Evolutionary conservation across 2,888 invertebrate genomes (phyloP).

Genomic region (Magallana nippona): DNA sequence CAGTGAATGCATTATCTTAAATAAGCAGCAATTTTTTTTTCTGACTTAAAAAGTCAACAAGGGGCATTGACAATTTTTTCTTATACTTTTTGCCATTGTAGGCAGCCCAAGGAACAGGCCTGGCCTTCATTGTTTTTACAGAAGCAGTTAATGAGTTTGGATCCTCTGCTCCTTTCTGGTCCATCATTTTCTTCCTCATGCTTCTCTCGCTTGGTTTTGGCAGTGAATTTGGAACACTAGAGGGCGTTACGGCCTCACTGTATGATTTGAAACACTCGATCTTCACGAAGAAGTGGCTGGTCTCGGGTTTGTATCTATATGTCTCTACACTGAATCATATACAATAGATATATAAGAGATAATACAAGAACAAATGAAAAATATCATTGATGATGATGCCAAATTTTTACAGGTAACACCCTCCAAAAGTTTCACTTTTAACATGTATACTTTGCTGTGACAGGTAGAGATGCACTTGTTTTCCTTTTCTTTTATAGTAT

Average conservation of each 20-base stretch:
- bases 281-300: constrained; percentile 85
- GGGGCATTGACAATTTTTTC: too few species aligned
- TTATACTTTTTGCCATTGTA: constrained; percentile 79
- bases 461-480: too few species aligned
- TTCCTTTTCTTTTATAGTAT: too few species aligned
- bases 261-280: constrained; percentile 96
- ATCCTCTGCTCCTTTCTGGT: constrained; percentile 96
- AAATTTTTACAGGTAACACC: too few species aligned
- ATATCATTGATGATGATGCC: too few species aligned
- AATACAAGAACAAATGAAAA: too few species aligned
- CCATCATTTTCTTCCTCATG: constrained; percentile 97
- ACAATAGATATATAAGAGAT: neutral
- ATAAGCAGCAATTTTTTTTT: too few species aligned
- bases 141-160: constrained; percentile 94
- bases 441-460: too few species aligned
- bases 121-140: constrained; percentile 98
- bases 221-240: constrained; percentile 97
- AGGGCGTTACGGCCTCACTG: constrained; percentile 96
- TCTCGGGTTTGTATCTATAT: constrained; percentile 62
- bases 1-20: too few species aligned
- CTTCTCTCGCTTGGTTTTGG: constrained; percentile 94
- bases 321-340: neutral
- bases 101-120: constrained; percentile 97
- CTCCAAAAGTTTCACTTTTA: too few species aligned
- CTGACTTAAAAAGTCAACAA: too few species aligned